Evolutionary conservation across 2,797 vertebrate species (phyloP), one percentile per base, ranked within the genome.

Genomic region (Sebastes diploproa): DNA sequence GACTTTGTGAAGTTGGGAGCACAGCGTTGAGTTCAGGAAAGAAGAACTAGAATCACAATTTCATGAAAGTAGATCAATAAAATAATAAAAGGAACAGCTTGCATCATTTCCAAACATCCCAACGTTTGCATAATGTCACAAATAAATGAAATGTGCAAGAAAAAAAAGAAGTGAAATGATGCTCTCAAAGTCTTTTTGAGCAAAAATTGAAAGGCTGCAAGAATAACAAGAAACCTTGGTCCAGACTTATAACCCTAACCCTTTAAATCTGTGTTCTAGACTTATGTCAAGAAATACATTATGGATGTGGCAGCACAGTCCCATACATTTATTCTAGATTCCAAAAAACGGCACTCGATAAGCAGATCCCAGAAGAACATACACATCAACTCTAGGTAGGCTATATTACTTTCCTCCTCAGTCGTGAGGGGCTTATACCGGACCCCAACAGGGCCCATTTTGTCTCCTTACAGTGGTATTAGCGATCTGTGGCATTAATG

Each of bases 401-500:
- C 67, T 71, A 29, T 10, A 59, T 73, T 65, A 63, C 82, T 54
- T 84, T 83, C 70, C 64, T 66, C 59, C 42, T 67, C 67, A 68
- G 67, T 32, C 34, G 12, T 55, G 20, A 74, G 59, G 2, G 10
- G 50, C 34, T 86, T 4, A 18, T 71, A 59, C 81, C 3, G 10
- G 70, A 82, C 58, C 52, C 14, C 23, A 62, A 90, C 88, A 90
- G 78, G 60, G 62, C 54, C 46, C 46, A 55, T 87, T 89, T 78
- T 85, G 80, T 93, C 75, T 83, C 32, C n/a, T 25, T 52, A 75
- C 50, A 74, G 65, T 34, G 6, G 10, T 79, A 76, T 92, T 86
- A 90, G 84, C 75, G 83, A 89, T 88, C 81, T 86, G 88, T 61
- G 77, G 82, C 86, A 90, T 86, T 75, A 22, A 67, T 25, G 22